Base-by-base conservation (phyloP, 2,888 invertebrate species). In the Platycheirus rosarum region DNA sequence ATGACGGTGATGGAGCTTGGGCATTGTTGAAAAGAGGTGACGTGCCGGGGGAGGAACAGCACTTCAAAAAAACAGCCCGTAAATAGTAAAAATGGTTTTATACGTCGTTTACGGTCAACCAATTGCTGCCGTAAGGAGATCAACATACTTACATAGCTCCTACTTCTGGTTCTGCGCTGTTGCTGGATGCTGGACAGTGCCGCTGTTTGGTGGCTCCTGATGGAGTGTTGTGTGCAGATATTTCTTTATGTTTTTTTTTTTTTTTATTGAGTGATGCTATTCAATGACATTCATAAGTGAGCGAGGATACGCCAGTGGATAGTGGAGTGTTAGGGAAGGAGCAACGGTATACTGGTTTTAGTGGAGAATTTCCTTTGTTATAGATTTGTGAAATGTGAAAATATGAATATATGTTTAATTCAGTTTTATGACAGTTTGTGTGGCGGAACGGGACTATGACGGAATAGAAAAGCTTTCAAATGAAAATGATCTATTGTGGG, bases 321-420 rank as follows among this genome's bases (percentile, higher is more conserved):
- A n/a, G n/a, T n/a, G n/a, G 26, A 26, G 6, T 26, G 26, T 35
- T 40, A 16, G 9, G 6, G 9, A 26, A 13, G 29, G 16, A 32
- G 65, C 65, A 80, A 82, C 82, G 71, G 82, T 82, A 63, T 63
- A 82, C 71, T 71, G 76, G 80, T 76, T 80, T 69, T 26, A 20
- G 35, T 76, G 49, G 32, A 77, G 77, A 65, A 60, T 57, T 77
- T 66, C 48, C 60, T 80, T 79, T 79, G 74, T 75, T 63, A 63
- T 75, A 29, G n/a, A 44, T 42, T 44, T 16, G 37, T 44, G 11
- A 13, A 44, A 63, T 62, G 68, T 73, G 62, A 60, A 80, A 77
- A 82, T 82, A 82, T 82, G 82, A 82, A 82, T 82, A 77, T 40
- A 82, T 82, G 82, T 82, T 82, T 82, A 73, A 77, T 82, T 82